Conservation (phyloP, 2,113 vertebrate species). For the Tonatia bakeri region DNA sequence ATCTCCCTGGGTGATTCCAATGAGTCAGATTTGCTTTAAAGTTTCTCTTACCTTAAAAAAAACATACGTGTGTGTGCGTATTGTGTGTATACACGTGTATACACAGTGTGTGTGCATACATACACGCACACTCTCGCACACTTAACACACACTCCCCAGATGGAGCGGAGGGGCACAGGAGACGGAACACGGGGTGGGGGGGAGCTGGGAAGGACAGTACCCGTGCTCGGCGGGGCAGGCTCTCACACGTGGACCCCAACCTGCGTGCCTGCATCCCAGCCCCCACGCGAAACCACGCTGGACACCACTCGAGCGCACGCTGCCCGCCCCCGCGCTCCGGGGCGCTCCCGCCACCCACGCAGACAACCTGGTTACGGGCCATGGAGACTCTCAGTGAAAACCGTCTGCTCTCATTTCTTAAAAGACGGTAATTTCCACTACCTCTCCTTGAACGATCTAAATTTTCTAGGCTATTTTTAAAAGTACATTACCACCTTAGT, state of each 20-base stretch:
- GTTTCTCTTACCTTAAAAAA: neutral
- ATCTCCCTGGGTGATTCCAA: neutral
- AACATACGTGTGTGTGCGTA: no score
- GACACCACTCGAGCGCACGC: neutral
- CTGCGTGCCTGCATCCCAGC: neutral
- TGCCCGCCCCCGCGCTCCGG: neutral
- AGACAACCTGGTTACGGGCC: neutral
- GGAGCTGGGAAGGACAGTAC: neutral
- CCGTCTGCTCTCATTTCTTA: neutral
- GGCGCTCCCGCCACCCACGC: no score
- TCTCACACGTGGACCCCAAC: neutral
- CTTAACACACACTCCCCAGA: neutral
- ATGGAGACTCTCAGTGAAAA: constrained; percentile 39
- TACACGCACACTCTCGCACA: no score
- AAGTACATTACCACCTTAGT: constrained; percentile 40
- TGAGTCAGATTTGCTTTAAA: neutral
- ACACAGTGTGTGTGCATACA: no score
- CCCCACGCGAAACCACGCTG: neutral
- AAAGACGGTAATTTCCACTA: constrained; percentile 34
- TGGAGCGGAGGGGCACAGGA: neutral
- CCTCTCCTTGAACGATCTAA: constrained; percentile 38
- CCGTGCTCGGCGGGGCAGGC: rapidly evolving
- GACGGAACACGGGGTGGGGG: no score
- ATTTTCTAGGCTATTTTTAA: constrained; percentile 68
- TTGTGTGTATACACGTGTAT: no score